A percentile compares a stretch with the other conserved stretches of the same genome.
These are phyloP conservation scores for Macrosiphum euphorbiae DNA, from an alignment of 2,888 invertebrate species.

Conservation along the genomic window DNA sequence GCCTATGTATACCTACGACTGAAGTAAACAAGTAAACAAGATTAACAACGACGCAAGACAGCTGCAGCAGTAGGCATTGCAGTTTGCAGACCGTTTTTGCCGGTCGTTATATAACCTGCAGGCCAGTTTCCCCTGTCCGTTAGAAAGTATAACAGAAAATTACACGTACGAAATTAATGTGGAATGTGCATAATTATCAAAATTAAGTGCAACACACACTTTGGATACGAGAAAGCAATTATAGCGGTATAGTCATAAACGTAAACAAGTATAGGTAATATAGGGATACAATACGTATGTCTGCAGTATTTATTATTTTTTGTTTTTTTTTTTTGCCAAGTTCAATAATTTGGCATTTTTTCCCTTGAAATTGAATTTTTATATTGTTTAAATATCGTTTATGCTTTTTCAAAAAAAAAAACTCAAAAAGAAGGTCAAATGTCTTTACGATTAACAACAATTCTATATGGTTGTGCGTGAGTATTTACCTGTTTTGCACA, in stretches of 20 bases:
- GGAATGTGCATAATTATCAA: constrained; percentile 5
- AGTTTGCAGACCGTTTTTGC: neutral
- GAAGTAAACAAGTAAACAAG: neutral
- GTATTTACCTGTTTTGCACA: constrained; percentile 72
- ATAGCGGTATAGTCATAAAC: neutral
- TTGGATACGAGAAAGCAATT: neutral
- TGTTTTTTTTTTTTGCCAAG: neutral
- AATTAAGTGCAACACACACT: neutral
- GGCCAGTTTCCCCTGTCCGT: neutral
- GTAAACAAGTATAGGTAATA: neutral
- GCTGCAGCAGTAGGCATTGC: neutral
- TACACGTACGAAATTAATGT: neutral
- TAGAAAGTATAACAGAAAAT: neutral
- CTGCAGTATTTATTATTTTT: neutral
- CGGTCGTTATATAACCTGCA: neutral
- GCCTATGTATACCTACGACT: neutral
- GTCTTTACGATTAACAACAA: neutral
- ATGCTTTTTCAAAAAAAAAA: neutral
- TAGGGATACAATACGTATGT: neutral
- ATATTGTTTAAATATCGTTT: neutral
- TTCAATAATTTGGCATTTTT: neutral
- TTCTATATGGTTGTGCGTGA: neutral
- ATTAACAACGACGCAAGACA: neutral
- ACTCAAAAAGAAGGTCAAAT: neutral
- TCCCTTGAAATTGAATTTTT: neutral